A percentile compares a stretch with the other conserved stretches of the same genome.
These are phyloP conservation scores for Silurus asotus DNA, from an alignment of 2,113 vertebrate genomes.

Conservation along the genomic window DNA sequence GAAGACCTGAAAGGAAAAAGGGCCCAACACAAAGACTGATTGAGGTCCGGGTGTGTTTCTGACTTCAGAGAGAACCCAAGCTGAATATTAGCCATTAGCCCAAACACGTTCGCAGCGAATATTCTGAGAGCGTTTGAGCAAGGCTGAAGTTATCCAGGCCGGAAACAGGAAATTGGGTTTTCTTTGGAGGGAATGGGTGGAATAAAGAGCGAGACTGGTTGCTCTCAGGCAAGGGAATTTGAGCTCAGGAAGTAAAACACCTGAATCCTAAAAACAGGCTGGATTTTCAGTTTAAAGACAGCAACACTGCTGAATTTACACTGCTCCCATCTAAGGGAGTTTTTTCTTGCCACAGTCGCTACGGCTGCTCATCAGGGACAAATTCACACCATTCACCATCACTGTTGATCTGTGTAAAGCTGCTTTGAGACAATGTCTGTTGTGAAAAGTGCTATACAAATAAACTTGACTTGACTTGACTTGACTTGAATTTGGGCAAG, in stretches of 20 bases:
- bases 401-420: too few species aligned
- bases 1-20: conserved; percentile 12
- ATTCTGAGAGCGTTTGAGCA: background rate
- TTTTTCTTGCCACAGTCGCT: too few species aligned
- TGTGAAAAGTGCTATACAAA: too few species aligned
- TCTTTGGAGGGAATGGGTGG: background rate
- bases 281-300: background rate
- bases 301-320: background rate
- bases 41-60: conserved; percentile 29
- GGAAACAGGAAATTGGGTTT: conserved; percentile 50
- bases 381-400: too few species aligned
- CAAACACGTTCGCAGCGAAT: conserved; percentile 34
- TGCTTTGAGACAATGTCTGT: too few species aligned
- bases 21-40: conserved; percentile 41
- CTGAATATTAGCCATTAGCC: conserved; percentile 37
- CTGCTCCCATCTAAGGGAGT: too few species aligned
- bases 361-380: too few species aligned
- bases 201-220: background rate
- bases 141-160: conserved; percentile 23
- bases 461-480: too few species aligned
- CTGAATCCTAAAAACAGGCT: background rate
- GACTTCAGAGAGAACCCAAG: conserved; percentile 32
- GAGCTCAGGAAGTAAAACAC: conserved; percentile 5
- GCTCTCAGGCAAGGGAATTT: background rate
- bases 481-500: background rate